Evolutionary conservation across 2,888 invertebrate genomes (phyloP).

Genomic region (Lysandra bellargus): DNA sequence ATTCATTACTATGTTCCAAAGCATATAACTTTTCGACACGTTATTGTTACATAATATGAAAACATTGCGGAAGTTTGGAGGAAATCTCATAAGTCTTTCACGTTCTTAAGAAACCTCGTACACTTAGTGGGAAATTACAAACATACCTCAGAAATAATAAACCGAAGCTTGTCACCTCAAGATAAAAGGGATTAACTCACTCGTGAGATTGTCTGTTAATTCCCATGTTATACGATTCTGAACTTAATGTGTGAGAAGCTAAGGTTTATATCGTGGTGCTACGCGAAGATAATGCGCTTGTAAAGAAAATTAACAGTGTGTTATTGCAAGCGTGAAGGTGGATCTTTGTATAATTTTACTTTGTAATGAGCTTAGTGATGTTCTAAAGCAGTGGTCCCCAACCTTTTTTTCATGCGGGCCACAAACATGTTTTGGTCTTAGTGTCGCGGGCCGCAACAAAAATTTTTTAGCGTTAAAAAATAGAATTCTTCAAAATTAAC

Average conservation of each 20-base stretch:
- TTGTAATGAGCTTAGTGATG: conserved; percentile 66
- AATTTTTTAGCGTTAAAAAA: too few relatives aligned
- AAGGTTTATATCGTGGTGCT: conserved; percentile 42
- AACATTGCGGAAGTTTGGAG: conserved; percentile 19
- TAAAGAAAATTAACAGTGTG: conserved; percentile 65
- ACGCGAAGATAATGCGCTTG: conserved; percentile 45
- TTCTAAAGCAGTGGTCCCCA: too few relatives aligned
- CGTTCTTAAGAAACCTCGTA: conserved; percentile 35
- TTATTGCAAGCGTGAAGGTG: conserved; percentile 71
- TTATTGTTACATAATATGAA: not conserved
- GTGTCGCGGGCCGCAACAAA: too few relatives aligned
- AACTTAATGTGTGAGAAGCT: conserved; percentile 34
- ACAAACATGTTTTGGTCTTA: too few relatives aligned
- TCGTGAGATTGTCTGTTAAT: conserved; percentile 60
- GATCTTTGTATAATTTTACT: conserved; percentile 74
- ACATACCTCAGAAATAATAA: conserved; percentile 73
- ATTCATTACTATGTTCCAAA: not conserved
- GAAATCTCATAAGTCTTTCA: conserved; percentile 28
- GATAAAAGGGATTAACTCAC: conserved; percentile 73
- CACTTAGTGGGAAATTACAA: conserved; percentile 52
- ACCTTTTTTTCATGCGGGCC: too few relatives aligned
- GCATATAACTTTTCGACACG: not conserved
- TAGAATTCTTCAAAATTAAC: too few relatives aligned
- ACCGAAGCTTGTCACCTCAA: conserved; percentile 72
- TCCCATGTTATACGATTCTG: conserved; percentile 18